Conservation (phyloP, 2,113 vertebrate species). For the Pituophis catenifer region DNA sequence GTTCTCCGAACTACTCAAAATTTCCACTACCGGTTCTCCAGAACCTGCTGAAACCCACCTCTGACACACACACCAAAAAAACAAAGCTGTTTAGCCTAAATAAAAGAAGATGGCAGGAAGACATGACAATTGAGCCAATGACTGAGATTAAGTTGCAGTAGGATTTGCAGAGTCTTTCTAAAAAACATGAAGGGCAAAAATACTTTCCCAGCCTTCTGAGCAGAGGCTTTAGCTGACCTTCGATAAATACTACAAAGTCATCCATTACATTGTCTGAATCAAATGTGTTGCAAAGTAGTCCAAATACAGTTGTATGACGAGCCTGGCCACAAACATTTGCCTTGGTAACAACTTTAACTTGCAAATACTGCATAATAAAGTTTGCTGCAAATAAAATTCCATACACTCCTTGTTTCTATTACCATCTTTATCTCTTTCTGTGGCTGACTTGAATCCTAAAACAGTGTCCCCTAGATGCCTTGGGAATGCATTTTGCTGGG, state of each 20-base stretch:
- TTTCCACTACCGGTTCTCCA: no score
- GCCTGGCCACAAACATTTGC: background rate
- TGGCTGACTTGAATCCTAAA: background rate
- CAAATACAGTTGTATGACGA: background rate
- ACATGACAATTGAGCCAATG: background rate
- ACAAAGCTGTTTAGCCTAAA: background rate
- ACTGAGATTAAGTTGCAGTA: background rate
- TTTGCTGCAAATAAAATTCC: background rate
- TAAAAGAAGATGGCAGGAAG: background rate
- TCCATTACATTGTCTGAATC: background rate
- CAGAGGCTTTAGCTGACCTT: background rate
- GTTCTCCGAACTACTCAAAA: no score
- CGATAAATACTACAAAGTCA: background rate
- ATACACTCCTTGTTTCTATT: background rate
- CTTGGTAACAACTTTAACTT: background rate
- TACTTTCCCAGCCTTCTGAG: background rate
- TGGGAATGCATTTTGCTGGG: background rate
- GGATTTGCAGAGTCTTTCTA: background rate
- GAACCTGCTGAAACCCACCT: no score
- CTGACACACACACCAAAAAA: no score
- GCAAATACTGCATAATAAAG: background rate
- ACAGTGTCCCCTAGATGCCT: background rate
- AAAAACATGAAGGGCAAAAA: background rate
- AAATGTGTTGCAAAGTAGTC: background rate
- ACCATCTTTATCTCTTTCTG: background rate